These are phyloP conservation scores for Paramormyrops hopkinsi DNA, from an alignment of 2,797 vertebrate species.

Conservation along the genomic window DNA sequence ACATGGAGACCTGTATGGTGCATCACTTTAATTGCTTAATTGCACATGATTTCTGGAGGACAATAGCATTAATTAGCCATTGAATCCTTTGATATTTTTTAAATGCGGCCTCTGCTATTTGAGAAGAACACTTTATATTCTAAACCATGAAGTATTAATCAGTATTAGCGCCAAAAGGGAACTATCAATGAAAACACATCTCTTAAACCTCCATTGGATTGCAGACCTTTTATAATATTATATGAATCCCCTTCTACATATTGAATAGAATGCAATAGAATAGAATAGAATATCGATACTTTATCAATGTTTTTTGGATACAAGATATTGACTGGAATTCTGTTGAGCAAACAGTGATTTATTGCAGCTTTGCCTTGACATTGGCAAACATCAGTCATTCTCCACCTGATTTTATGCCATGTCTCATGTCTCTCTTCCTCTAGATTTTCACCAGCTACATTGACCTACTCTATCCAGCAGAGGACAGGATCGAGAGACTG, in stretches of 20 bases:
- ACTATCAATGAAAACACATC: not conserved
- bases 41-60: not conserved
- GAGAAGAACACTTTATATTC: not conserved
- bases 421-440: not conserved
- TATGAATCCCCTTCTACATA: not conserved
- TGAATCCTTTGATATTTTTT: not conserved
- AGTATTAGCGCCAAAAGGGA: not conserved
- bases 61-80: not conserved
- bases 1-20: not conserved
- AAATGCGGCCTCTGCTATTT: not conserved
- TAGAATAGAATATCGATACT: not conserved
- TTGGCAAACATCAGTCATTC: not conserved
- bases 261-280: not conserved
- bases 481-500: slow-evolving; percentile 81
- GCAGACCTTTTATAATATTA: not conserved
- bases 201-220: not conserved
- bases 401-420: not conserved
- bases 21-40: not conserved
- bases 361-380: not conserved
- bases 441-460: slow-evolving; percentile 95
- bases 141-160: not conserved
- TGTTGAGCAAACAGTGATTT: not conserved
- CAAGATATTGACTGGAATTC: not conserved
- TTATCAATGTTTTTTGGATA: not conserved
- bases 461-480: slow-evolving; percentile 88